Evolutionary conservation across 2,113 vertebrate species (phyloP).

Genomic region (Tautogolabrus adspersus): DNA sequence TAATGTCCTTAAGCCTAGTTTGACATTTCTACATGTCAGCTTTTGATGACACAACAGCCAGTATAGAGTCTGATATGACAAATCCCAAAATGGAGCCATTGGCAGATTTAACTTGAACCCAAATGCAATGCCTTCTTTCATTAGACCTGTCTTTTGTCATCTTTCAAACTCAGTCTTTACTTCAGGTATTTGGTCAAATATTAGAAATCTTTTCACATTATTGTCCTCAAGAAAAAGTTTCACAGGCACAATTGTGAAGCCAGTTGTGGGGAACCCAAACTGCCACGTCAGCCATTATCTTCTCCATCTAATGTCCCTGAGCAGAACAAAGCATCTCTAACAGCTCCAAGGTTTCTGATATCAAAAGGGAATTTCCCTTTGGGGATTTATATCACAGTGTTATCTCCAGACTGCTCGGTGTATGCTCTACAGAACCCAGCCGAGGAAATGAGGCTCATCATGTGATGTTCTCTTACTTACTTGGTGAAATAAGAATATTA

Average conservation of each 20-base stretch:
- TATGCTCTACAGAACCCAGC: not conserved
- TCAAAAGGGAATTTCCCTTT: constrained; percentile 3
- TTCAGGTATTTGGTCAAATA: no score
- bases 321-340: not conserved
- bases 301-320: constrained; percentile 18
- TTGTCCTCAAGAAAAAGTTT: not conserved
- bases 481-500: constrained; percentile 10
- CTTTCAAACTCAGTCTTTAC: no score
- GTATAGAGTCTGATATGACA: no score
- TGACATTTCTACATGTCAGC: no score
- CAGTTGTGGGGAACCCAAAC: not conserved
- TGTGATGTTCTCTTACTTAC: not conserved
- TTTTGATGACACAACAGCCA: no score
- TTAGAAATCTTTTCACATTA: no score
- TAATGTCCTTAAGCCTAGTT: no score
- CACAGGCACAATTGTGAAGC: not conserved
- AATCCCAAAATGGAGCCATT: no score
- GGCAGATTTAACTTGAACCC: no score
- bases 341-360: constrained; percentile 12
- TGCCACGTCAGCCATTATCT: not conserved
- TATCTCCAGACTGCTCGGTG: not conserved
- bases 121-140: no score
- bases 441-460: constrained; percentile 4
- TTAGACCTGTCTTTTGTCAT: no score
- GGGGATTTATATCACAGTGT: constrained; percentile 18